Evolutionary conservation across 2,113 vertebrate species (phyloP).

Genomic region (Heterotis niloticus): DNA sequence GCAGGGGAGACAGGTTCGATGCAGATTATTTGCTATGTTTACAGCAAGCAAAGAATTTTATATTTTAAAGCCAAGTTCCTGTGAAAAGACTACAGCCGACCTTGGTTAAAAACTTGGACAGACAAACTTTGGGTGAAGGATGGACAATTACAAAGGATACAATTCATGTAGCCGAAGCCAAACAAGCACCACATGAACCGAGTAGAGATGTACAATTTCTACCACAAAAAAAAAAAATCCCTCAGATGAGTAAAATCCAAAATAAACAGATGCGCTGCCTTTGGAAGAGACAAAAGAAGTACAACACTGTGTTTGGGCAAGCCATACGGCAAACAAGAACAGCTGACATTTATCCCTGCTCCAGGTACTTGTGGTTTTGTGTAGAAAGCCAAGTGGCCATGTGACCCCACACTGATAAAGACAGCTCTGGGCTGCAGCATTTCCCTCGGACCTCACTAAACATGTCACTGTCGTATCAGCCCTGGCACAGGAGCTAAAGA

Average conservation of each 20-base stretch:
- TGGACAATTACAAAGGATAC: not conserved
- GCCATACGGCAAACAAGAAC: conserved; percentile 67
- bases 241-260: not conserved
- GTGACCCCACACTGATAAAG: conserved; percentile 68
- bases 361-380: conserved; percentile 87
- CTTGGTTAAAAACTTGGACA: not conserved
- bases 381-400: conserved; percentile 78
- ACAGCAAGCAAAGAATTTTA: not conserved
- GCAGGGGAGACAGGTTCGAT: not conserved
- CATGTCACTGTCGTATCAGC: conserved; percentile 44
- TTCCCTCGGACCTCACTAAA: conserved; percentile 31
- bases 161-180: not conserved
- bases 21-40: not conserved
- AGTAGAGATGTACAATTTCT: not conserved
- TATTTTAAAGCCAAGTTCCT: not conserved
- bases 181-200: not conserved
- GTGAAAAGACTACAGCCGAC: not conserved
- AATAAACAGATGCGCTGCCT: conserved; percentile 36
- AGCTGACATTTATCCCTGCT: conserved; percentile 81
- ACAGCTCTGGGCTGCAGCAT: conserved; percentile 39
- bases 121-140: not conserved
- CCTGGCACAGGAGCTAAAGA: conserved; percentile 30
- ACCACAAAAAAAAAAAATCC: not conserved
- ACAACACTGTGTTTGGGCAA: conserved; percentile 47
- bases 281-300: conserved; percentile 60